Base-by-base conservation (phyloP, 2,797 vertebrate species). In the Sebastes minor region DNA sequence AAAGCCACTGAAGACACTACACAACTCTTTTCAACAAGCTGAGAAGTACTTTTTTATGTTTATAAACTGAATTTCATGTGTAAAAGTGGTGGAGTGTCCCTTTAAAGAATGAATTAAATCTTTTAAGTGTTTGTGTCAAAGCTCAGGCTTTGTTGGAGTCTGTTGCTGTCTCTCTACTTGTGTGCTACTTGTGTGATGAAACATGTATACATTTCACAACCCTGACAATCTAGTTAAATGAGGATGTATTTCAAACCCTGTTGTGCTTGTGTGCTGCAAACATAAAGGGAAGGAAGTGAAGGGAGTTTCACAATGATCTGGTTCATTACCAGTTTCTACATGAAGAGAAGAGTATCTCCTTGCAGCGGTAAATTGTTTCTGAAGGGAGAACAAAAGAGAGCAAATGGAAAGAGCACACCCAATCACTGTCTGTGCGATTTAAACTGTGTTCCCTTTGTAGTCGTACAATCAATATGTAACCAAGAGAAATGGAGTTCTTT, bases 401-500 rank as follows among this genome's bases (percentile, higher is more conserved):
- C 63, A 90, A 86, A 91, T 87, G 69, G 68, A 90, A 71, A 61
- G 81, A 90, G 74, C 84, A 88, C 86, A 73, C 83, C 87, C 85
- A 82, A 49, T 78, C 67, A 77, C 56, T 85, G 78, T 83, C 32
- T 67, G 62, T 72, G 64, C 46, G 25, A 56, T 38, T 74, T 76
- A 61, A 76, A 71, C 76, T 76, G 76, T 72, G 56, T 65, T 86
- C 56, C 81, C 83, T 76, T 92, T 91, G 78, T 87, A 55, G 62
- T 62, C 56, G 38, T 60, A 85, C 84, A 78, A 81, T 72, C 83
- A 74, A 73, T 76, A 86, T 71, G 79, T 74, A 74, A 80, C 67
- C 28, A 35, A 38, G 56, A 78, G 32, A 32, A 83, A 68, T 2
- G 20, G 33, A 46, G 32, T 78, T 80, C 63, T 80, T 75, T 77